Conservation (phyloP, 2,113 vertebrate species). For the Grammomys dolichurus region DNA sequence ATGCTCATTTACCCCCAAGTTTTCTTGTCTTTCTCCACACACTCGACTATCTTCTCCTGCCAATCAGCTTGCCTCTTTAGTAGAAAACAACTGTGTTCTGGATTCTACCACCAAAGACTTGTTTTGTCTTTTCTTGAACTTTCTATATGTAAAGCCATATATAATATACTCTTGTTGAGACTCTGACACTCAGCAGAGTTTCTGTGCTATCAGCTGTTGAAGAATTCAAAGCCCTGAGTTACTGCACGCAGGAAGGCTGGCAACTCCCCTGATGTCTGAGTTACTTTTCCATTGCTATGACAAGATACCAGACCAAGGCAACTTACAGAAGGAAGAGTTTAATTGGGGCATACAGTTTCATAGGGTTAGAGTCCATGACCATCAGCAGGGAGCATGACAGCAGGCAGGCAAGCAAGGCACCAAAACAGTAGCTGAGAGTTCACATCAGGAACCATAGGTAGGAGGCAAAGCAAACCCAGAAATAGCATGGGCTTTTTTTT, state of each 20-base stretch:
- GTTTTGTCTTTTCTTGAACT: neutral
- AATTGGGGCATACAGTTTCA: neutral
- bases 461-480: neutral
- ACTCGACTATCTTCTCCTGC: neutral
- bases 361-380: neutral
- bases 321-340: neutral
- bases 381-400: neutral
- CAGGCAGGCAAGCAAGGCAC: neutral
- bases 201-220: neutral
- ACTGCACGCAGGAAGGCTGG: neutral
- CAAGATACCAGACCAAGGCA: neutral
- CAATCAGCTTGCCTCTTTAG: neutral
- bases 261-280: neutral
- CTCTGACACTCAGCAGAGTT: neutral
- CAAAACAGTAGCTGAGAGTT: neutral
- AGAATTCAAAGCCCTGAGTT: neutral
- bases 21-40: neutral
- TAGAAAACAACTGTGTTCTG: neutral
- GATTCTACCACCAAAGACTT: neutral
- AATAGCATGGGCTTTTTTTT: neutral
- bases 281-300: neutral
- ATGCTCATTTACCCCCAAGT: neutral
- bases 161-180: neutral
- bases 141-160: neutral
- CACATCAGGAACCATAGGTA: neutral